These are phyloP conservation scores for Pantherophis alleghaniensis DNA, from an alignment of 2,797 vertebrate genomes.

Conservation along the genomic window DNA sequence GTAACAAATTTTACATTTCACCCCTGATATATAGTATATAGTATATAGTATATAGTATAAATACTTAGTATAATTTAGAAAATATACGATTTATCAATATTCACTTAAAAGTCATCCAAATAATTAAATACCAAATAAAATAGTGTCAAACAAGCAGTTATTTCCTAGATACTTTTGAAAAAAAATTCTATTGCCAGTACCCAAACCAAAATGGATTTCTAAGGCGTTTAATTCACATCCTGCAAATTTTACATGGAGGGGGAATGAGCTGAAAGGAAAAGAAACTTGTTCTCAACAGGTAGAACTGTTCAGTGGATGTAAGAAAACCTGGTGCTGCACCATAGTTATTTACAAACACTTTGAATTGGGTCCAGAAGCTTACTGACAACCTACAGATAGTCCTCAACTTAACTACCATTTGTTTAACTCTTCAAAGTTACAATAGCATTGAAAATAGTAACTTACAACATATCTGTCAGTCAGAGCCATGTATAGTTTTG, in stretches of 20 bases:
- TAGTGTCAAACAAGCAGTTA: not conserved
- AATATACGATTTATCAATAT: not conserved
- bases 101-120: not conserved
- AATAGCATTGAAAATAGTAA: not conserved
- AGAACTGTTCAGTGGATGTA: not conserved
- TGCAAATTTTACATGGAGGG: not conserved
- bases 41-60: no score
- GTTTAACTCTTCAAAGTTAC: not conserved
- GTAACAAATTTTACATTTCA: no score
- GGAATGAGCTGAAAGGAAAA: not conserved
- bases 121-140: not conserved
- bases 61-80: not conserved
- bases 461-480: not conserved
- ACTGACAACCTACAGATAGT: not conserved
- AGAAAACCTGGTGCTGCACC: not conserved
- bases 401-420: not conserved
- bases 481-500: not conserved
- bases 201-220: not conserved
- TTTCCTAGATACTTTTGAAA: not conserved
- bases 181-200: not conserved
- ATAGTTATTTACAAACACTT: not conserved
- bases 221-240: not conserved
- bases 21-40: no score
- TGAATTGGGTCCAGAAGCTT: not conserved
- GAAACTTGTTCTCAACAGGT: not conserved